Base-by-base conservation (phyloP, 1,140 invertebrate species). In the Eriocheir sinensis region DNA sequence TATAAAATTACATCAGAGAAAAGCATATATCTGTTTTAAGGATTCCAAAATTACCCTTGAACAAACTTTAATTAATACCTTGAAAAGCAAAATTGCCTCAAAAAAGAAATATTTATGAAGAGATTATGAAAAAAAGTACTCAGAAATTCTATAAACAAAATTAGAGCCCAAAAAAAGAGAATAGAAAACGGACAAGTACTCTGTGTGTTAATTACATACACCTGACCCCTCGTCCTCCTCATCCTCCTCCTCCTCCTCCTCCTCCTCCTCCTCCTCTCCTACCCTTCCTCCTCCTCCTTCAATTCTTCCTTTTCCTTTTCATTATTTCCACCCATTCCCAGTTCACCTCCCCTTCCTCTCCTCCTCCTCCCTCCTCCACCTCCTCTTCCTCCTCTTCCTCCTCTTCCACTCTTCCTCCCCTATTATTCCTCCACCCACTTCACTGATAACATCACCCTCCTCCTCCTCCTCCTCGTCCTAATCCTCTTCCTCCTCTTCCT, bases 31-130 rank as follows among this genome's bases (percentile, higher is more conserved):
- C n/a, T 72, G n/a, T 72, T 72, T 72, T 72, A 72, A n/a, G 12
- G 60, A 72, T 15, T 15, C 12, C 60, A 72, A n/a, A 72, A 15
- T 72, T n/a, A n/a, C n/a, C 60, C 12, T 15, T 72, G 12, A 72
- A 72, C 12, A n/a, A 72, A 72, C 12, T 15, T 72, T n/a, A 15
- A 15, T 72, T n/a, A n/a, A n/a, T n/a, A n/a, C n/a, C n/a, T n/a
- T n/a, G n/a, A n/a, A n/a, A n/a, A n/a, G n/a, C n/a, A n/a, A 72
- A 15, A 72, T 72, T 72, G 12, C n/a, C n/a, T 72, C 60, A 72
- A 72, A n/a, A 15, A 72, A 72, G n/a, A 72, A 72, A 72, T 72
- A 72, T 72, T 72, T 72, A 72, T 72, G 60, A 72, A 72, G n/a
- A n/a, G n/a, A n/a, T n/a, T n/a, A n/a, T n/a, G n/a, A n/a, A n/a